Conservation (phyloP, 2,113 vertebrate species). For the Nesogale talazaci region DNA sequence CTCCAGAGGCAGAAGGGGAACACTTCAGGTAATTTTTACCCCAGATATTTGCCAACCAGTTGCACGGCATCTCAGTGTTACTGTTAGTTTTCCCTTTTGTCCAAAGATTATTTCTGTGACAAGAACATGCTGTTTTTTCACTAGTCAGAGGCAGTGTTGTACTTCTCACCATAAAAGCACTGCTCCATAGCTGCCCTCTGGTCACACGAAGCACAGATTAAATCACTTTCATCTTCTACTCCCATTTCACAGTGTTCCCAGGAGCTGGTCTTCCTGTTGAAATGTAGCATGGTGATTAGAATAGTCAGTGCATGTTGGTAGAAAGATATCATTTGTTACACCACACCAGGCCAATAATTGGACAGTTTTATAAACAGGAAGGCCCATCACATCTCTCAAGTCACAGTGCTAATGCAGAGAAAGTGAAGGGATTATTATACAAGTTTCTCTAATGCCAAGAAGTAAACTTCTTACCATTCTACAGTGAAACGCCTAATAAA, state of each 20-base stretch:
- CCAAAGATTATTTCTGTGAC: background rate
- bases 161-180: background rate
- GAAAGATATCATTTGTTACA: background rate
- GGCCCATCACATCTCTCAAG: background rate
- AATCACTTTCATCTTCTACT: background rate
- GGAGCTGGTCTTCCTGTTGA: constrained; percentile 15
- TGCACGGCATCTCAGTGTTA: constrained; percentile 18
- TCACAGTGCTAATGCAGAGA: background rate
- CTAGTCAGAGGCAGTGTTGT: background rate
- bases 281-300: constrained; percentile 30
- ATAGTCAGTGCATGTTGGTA: background rate
- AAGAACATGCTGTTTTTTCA: constrained; percentile 18
- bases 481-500: background rate
- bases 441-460: background rate
- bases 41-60: background rate
- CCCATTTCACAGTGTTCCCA: background rate
- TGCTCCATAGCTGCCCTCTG: background rate
- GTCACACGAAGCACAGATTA: background rate
- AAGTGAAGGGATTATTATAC: background rate
- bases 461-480: background rate
- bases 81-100: constrained; percentile 37
- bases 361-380: background rate
- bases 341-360: background rate
- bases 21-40: constrained; percentile 33
- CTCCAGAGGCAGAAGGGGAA: constrained; percentile 55